These are phyloP conservation scores for Eulemur rubriventer DNA, from an alignment of 2,797 vertebrate genomes.

Conservation along the genomic window DNA sequence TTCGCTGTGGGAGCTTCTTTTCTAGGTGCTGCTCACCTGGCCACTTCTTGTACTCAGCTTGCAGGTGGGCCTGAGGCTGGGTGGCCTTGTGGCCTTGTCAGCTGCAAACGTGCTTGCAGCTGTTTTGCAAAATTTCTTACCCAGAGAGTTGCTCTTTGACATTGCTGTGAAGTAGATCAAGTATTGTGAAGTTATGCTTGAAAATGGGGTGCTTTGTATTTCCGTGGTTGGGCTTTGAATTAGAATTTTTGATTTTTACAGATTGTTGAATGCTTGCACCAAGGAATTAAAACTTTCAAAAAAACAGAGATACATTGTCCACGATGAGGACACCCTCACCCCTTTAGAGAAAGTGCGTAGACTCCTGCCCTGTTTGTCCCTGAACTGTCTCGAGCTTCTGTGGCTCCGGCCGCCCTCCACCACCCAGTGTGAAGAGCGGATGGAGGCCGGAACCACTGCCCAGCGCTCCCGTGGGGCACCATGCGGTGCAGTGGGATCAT, in stretches of 20 bases:
- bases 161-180: fast-evolving
- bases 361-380: neutral
- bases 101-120: fast-evolving
- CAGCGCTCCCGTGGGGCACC: neutral
- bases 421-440: too few relatives aligned
- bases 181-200: neutral
- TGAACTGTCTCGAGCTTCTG: neutral
- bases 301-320: neutral
- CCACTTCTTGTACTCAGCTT: neutral
- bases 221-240: neutral
- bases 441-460: neutral
- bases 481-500: too few relatives aligned
- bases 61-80: neutral
- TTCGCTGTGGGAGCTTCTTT: neutral
- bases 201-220: neutral
- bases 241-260: neutral
- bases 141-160: neutral
- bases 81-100: neutral
- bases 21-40: neutral
- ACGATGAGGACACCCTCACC: neutral
- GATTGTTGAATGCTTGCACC: neutral
- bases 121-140: neutral
- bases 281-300: neutral
- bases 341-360: neutral
- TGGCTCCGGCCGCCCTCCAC: too few relatives aligned